Evolutionary conservation across 2,888 invertebrate species (phyloP), one percentile per base, ranked within the genome.

Genomic region (Prenolepis imparis): DNA sequence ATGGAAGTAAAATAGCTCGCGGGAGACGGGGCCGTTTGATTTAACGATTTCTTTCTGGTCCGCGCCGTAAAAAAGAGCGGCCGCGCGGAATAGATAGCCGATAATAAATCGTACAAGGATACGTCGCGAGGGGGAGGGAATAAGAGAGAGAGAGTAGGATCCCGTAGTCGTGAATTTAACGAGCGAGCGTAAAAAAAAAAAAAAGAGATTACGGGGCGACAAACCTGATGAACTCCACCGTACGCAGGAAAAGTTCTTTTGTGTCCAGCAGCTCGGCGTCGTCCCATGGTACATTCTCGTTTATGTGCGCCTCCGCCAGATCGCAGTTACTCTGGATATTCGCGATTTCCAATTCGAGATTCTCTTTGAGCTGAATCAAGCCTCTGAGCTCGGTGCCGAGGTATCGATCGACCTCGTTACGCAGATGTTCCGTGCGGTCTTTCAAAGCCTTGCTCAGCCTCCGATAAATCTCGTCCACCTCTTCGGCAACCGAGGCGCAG

Each of bases 241-340:
- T 99, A 95, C 98, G 98, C 32, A 98, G 95, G 95, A 99, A 99
- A 88, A 99, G 98, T 95, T 99, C 98, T 95, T 99, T 99, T 83
- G 98, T 98, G 93, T 98, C 98, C 96, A 99, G 98, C 88, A 98
- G 96, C 94, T 98, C 98, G 87, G 98, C 97, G 92, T 98, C 98
- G 91, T 99, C 98, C 97, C 98, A 98, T 92, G 98, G 97, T 59
- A 98, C 97, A 87, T 97, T 97, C 90, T 98, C 98, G 93, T 97
- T 98, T 96, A 98, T 98, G 94, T 98, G 98, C 95, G 98, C 98
- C 95, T 99, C 99, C 72, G 98, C 98, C 93, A 99, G 96, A 95
- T 99, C 99, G 95, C 99, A 99, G 95, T 99, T 99, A 94, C 99
- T 98, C 93, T 97, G 97, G 92, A 99, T 98, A 95, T 99, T 99